Evolutionary conservation across 2,888 invertebrate genomes (phyloP), one percentile per base, ranked within the genome.

Genomic region (Physocephala rufipes): DNA sequence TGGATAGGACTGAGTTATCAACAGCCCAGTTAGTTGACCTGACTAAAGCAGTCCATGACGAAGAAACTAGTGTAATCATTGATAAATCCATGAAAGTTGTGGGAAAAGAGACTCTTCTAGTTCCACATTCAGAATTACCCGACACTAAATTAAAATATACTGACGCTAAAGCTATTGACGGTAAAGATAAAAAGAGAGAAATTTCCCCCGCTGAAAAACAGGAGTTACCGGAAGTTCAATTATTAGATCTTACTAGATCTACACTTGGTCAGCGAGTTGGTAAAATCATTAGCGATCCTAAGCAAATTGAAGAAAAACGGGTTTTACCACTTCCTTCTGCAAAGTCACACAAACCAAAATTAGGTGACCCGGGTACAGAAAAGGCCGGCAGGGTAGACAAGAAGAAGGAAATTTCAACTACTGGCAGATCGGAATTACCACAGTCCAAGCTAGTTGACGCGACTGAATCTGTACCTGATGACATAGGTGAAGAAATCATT

Each of bases 351-450:
- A 59, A 53, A 21, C 13, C 21, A 16, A 2, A 53, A n/a, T 53
- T 21, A 30, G 3, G 5, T 7, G n/a, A n/a, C n/a, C n/a, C 30
- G n/a, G 59, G 30, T 28, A 30, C 7, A 1, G 30, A 59, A 13
- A 3, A n/a, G n/a, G 30, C 59, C 16, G 59, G 30, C 59, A 59
- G 30, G n/a, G 13, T 1, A n/a, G 45, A 4, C 19, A 26, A 51
- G 5, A 30, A 30, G 15, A 59, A 59, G 1, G n/a, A 16, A 59
- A n/a, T 30, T n/a, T 15, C 59, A 4, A 70, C 71, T 74, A 26
- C 59, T 5, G 30, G 30, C 28, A 26, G n/a, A 16, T 7, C 30
- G 9, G 9, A 53, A 53, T 53, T 9, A 21, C 53, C 53, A 53
- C 9, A 53, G 21, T 21, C 12, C 9, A 53, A 16, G 21, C 2